Evolutionary conservation across 2,888 invertebrate genomes (phyloP).

Genomic region (Archips crataeganus): DNA sequence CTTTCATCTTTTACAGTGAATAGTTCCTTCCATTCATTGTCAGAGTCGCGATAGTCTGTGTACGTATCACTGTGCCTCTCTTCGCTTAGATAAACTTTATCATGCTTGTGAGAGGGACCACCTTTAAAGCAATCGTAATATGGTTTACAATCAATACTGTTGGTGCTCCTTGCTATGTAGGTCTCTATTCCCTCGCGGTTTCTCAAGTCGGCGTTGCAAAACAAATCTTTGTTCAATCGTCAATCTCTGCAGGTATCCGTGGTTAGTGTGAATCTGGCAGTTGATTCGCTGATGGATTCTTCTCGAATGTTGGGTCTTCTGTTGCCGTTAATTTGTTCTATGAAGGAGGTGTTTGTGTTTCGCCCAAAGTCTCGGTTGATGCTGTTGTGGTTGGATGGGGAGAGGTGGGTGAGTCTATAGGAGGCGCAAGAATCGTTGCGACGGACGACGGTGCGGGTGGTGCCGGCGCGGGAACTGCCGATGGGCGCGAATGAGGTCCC

Average conservation of each 20-base stretch:
- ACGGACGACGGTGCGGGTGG: constrained; percentile 74
- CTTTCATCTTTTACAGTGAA: constrained; percentile 58
- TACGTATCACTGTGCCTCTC: constrained; percentile 74
- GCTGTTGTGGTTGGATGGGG: constrained; percentile 78
- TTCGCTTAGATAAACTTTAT: constrained; percentile 50
- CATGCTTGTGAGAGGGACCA: constrained; percentile 48
- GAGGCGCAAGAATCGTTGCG: constrained; percentile 81
- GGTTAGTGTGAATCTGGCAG: constrained; percentile 73
- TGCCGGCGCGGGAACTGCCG: constrained; percentile 77
- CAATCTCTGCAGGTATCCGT: constrained; percentile 77
- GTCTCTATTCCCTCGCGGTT: constrained; percentile 64
- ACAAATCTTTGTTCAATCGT: constrained; percentile 65
- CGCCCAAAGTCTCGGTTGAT: constrained; percentile 73
- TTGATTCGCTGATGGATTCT: constrained; percentile 77
- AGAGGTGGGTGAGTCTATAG: constrained; percentile 77
- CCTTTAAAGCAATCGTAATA: constrained; percentile 80
- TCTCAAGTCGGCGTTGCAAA: constrained; percentile 56
- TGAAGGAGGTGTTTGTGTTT: constrained; percentile 81
- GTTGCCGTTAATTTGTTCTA: constrained; percentile 78
- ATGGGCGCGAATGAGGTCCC: constrained; percentile 78
- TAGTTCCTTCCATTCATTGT: constrained; percentile 61
- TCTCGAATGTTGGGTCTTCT: constrained; percentile 69
- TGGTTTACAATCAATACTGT: constrained; percentile 79
- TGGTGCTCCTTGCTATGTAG: constrained; percentile 73
- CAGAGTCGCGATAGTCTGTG: constrained; percentile 69